phyloP scores from a whole-genome alignment of 2,113 vertebrate species.

The Pontoporia blainvillei region DNA sequence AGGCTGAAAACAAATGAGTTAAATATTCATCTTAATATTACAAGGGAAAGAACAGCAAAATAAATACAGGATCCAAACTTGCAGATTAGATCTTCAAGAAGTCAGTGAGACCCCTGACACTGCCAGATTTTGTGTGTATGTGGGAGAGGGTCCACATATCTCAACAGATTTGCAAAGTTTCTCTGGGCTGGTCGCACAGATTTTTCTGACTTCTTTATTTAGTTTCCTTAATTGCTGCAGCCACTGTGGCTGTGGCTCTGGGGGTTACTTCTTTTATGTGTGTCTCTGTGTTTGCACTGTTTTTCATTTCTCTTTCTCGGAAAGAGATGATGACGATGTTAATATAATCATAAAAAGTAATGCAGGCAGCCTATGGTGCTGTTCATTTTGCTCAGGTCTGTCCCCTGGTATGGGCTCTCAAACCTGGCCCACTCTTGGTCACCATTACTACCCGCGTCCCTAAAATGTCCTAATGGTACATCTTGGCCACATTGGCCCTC shows the following conservation, averaged over 20 bases:
- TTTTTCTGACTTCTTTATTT: background rate
- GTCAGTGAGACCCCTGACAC: background rate
- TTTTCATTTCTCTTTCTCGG: background rate
- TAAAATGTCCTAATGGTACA: background rate
- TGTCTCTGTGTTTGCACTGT: no score
- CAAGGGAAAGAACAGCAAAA: background rate
- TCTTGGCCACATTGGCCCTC: background rate
- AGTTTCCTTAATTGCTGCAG: background rate
- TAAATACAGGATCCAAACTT: background rate
- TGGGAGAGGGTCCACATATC: background rate
- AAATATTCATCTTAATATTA: background rate
- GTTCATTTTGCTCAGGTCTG: background rate
- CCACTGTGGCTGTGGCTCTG: background rate
- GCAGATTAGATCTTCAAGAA: background rate
- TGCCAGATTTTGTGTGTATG: no score
- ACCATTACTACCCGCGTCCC: background rate
- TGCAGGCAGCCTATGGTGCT: rapidly evolving
- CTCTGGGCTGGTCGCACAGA: background rate
- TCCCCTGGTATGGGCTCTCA: background rate
- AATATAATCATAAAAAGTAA: background rate
- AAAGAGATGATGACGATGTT: background rate
- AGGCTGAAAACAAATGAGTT: background rate
- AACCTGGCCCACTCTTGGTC: background rate
- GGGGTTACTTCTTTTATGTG: background rate
- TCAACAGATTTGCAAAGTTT: rapidly evolving